These are phyloP conservation scores for Porites lutea DNA, from an alignment of 64 coral and sea anemone genomes.

Conservation along the genomic window DNA sequence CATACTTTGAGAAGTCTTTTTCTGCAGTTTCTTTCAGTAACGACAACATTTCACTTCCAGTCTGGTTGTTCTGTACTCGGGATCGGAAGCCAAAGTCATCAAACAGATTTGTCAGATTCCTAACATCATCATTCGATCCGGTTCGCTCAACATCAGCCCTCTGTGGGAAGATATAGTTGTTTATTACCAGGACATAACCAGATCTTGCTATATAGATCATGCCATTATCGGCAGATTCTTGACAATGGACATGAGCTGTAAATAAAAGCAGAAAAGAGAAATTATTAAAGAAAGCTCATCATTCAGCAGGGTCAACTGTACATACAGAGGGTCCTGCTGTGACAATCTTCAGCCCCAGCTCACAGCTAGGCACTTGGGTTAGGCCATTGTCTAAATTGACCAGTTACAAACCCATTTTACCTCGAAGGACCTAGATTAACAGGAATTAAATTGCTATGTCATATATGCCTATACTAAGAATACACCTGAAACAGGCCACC, in stretches of 20 bases:
- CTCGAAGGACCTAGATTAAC: too few relatives aligned
- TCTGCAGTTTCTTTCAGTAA: constrained; percentile 51
- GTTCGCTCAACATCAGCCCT: constrained; percentile 37
- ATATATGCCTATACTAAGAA: too few relatives aligned
- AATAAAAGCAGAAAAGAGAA: not conserved
- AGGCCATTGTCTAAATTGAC: too few relatives aligned
- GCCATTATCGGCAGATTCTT: constrained; percentile 58
- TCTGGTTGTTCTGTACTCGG: not conserved
- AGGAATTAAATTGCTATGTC: too few relatives aligned
- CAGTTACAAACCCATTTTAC: too few relatives aligned
- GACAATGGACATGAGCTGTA: constrained; percentile 39
- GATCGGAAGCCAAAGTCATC: constrained; percentile 51
- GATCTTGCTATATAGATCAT: constrained; percentile 25
- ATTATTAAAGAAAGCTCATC: too few relatives aligned
- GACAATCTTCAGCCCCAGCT: too few relatives aligned
- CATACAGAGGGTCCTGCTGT: too few relatives aligned
- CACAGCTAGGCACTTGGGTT: too few relatives aligned
- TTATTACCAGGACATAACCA: constrained; percentile 75
- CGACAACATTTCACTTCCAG: constrained; percentile 27
- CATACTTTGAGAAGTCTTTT: constrained; percentile 76
- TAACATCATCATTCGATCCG: constrained; percentile 59
- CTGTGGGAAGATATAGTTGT: constrained; percentile 63
- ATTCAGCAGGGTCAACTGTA: too few relatives aligned
- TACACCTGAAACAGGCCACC: too few relatives aligned
- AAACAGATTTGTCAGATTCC: constrained; percentile 37